Percentiles rank a stretch among this genome's conserved stretches.
phyloP scores from a whole-genome alignment of 1,140 invertebrate genomes.

The Phthorimaea operculella region DNA sequence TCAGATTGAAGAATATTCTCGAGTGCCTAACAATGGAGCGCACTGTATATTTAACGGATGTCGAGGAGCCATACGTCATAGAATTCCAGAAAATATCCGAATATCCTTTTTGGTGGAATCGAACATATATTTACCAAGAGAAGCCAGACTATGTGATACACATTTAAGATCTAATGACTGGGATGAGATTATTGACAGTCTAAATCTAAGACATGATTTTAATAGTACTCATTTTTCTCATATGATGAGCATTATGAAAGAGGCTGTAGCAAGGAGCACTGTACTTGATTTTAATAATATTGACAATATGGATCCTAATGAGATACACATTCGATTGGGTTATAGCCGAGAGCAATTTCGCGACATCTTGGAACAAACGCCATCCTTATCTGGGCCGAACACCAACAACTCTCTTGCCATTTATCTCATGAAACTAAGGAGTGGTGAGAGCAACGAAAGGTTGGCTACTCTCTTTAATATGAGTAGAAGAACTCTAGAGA shows the following conservation, averaged over 20 bases:
- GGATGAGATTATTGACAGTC: constrained; percentile 1
- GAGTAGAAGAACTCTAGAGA: constrained; percentile 7
- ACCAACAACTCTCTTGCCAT: constrained; percentile 1
- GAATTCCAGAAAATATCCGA: too few species aligned
- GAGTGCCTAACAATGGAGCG: neutral
- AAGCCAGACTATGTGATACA: constrained; percentile 1
- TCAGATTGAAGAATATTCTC: neutral
- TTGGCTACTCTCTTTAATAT: constrained; percentile 6
- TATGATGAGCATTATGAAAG: neutral
- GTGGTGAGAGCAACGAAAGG: constrained; percentile 2
- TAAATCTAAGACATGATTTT: constrained; percentile 4
- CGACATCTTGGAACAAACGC: constrained; percentile 6
- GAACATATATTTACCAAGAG: neutral
- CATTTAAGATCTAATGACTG: constrained; percentile 2
- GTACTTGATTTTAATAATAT: constrained; percentile 3
- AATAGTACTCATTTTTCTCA: constrained; percentile 4
- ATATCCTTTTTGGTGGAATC: too few species aligned
- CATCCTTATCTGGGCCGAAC: constrained; percentile 1
- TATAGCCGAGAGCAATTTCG: constrained; percentile 2
- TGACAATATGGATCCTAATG: constrained; percentile 7
- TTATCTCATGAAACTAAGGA: constrained; percentile 6
- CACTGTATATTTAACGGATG: neutral
- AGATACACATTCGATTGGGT: constrained; percentile 5
- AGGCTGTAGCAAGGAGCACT: neutral
- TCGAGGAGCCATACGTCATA: neutral